phyloP scores from a whole-genome alignment of 2,888 invertebrate species.

The Scotopteryx bipunctaria region DNA sequence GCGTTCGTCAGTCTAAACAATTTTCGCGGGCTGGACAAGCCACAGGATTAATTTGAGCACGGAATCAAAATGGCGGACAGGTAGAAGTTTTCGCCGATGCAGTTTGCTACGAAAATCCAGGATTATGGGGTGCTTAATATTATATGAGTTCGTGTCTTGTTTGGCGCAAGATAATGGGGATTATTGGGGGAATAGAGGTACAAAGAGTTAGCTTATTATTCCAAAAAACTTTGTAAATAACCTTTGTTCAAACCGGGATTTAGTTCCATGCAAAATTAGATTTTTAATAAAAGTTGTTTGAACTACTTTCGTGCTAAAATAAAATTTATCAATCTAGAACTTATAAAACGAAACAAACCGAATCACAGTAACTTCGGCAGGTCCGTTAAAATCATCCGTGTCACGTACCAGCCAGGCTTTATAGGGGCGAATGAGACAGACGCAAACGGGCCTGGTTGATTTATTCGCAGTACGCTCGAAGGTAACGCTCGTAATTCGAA shows the following conservation, averaged over 20 bases:
- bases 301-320: background rate
- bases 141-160: conserved; percentile 41
- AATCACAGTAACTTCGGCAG: conserved; percentile 31
- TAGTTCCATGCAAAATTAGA: too few relatives aligned
- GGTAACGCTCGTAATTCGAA: conserved; percentile 61
- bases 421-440: conserved; percentile 55
- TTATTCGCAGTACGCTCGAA: conserved; percentile 59
- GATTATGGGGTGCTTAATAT: conserved; percentile 60
- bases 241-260: too few relatives aligned
- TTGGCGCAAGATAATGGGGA: conserved; percentile 42
- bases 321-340: conserved; percentile 4
- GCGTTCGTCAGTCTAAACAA: conserved; percentile 70
- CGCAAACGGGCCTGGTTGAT: conserved; percentile 55
- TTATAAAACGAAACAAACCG: conserved; percentile 40
- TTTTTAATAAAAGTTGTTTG: background rate
- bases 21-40: conserved; percentile 64
- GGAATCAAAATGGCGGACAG: conserved; percentile 65
- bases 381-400: conserved; percentile 46
- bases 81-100: conserved; percentile 53
- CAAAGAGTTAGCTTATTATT: conserved; percentile 7
- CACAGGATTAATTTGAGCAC: conserved; percentile 70
- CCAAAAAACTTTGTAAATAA: conserved; percentile 14
- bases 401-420: conserved; percentile 54
- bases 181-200: conserved; percentile 9
- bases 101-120: conserved; percentile 53